These are phyloP conservation scores for Brachionus rubens DNA, from an alignment of 1,140 invertebrate species.

Conservation along the genomic window DNA sequence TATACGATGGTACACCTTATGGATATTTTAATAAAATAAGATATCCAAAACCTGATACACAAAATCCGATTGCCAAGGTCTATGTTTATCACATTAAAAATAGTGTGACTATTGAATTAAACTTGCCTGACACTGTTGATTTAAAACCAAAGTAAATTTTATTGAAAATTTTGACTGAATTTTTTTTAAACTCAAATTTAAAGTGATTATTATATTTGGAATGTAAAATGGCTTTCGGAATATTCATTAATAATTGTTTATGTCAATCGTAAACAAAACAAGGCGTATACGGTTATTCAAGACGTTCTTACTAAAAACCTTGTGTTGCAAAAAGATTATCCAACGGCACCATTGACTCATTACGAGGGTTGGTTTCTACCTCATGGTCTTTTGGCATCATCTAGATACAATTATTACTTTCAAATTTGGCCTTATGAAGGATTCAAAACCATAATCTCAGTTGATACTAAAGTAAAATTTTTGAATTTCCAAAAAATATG, in stretches of 20 bases:
- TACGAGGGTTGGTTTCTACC: slow-evolving; percentile 27
- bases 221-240: slow-evolving; percentile 18
- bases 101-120: background rate
- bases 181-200: background rate
- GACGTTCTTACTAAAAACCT: background rate
- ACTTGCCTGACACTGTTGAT: background rate
- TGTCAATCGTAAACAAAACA: slow-evolving; percentile 38
- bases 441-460: slow-evolving; percentile 20
- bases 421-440: slow-evolving; percentile 46
- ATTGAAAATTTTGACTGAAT: background rate
- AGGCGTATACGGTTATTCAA: slow-evolving; percentile 11
- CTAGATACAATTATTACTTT: slow-evolving; percentile 40
- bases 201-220: slow-evolving; percentile 31
- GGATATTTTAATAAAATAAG: slow-evolving; percentile 17
- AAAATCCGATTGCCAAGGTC: slow-evolving; percentile 11
- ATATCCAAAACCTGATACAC: slow-evolving; percentile 35
- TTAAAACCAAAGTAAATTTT: background rate
- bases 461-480: slow-evolving; percentile 38
- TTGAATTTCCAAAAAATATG: background rate
- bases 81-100: slow-evolving; percentile 10
- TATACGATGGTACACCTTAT: slow-evolving; percentile 38
- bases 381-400: slow-evolving; percentile 13
- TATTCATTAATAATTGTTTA: slow-evolving; percentile 27
- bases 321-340: slow-evolving; percentile 14
- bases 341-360: background rate